phyloP scores from a whole-genome alignment of 2,888 invertebrate genomes.

The Cryptus viduatorius region DNA sequence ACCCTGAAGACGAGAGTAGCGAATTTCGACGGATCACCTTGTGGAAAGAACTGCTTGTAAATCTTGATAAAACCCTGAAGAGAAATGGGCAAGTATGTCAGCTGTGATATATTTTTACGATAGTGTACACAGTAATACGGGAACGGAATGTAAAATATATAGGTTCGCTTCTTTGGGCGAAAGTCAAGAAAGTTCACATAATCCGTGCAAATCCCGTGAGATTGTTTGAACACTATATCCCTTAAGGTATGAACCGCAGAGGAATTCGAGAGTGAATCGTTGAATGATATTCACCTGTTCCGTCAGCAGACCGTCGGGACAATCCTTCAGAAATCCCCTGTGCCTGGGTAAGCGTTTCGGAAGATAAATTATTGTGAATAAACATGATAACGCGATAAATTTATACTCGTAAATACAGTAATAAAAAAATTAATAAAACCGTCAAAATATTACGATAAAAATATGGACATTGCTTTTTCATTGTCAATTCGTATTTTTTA shows the following conservation, averaged over 20 bases:
- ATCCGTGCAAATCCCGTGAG: slow-evolving; percentile 54
- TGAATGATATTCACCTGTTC: slow-evolving; percentile 90
- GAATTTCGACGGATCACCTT: slow-evolving; percentile 99
- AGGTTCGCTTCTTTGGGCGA: slow-evolving; percentile 1
- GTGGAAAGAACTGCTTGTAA: slow-evolving; percentile 99
- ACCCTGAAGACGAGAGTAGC: slow-evolving; percentile 99
- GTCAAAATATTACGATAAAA: background rate
- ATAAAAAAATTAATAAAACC: slow-evolving; percentile 15
- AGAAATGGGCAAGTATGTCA: slow-evolving; percentile 38
- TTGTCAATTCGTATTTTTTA: too few species aligned
- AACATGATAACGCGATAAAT: slow-evolving; percentile 15
- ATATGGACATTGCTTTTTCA: background rate
- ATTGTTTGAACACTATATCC: slow-evolving; percentile 32
- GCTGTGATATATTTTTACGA: slow-evolving; percentile 4
- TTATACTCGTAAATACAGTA: slow-evolving; percentile 15
- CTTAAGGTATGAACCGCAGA: slow-evolving; percentile 6
- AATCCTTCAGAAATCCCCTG: slow-evolving; percentile 98
- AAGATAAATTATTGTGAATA: slow-evolving; percentile 29
- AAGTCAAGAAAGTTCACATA: slow-evolving; percentile 47
- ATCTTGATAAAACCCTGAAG: slow-evolving; percentile 99
- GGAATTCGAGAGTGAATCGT: slow-evolving; percentile 17
- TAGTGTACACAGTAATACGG: background rate
- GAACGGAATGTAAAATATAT: background rate
- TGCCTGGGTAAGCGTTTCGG: slow-evolving; percentile 88
- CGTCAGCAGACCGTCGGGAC: slow-evolving; percentile 97